Base-by-base conservation (phyloP, 2,113 vertebrate species). In the Pteropus alecto region DNA sequence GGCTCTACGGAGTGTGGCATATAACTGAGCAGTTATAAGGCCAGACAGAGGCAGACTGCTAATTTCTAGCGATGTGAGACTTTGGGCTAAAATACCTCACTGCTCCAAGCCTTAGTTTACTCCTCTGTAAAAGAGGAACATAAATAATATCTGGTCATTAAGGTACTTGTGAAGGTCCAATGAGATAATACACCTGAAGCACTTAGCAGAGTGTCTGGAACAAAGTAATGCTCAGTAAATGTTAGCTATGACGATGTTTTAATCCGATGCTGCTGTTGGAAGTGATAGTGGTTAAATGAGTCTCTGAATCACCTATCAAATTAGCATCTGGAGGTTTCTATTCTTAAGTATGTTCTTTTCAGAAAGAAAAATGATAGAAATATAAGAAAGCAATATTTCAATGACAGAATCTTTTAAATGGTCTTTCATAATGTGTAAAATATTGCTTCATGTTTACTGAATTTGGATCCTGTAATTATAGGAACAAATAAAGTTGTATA, bases 391-490 rank as follows among this genome's bases (percentile, higher is more conserved):
- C 63, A 65, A 16, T 63, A 56, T 71, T 28, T 82, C 51, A 92
- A 83, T 33, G 26, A 73, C 2, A 60, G 30, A n/a, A 87, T 81
- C 43, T 86, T 95, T 93, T 83, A 92, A 83, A 74, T 81, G 33
- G 54, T 33, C 33, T 92, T 94, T 73, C 41, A 68, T 60, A 76
- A 73, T 61, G 51, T 67, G 33, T 71, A 67, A 96, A 95, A 95
- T 70, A 77, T 92, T 56, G 88, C 54, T 65, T 84, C 8, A 18
- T 78, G 91, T 96, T 96, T 81, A 61, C 67, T 90, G 26, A 92
- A 38, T 92, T 85, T 81, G 35, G 71, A 79, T 70, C 46, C 38
- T 38, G 33, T 94, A 97, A 98, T 96, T 96, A 90, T 21, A 93
- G 61, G 65, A 93, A 90, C 30, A 96, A 92, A 87, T 92, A 93